Base-by-base conservation (phyloP, 2,113 vertebrate species). In the Pseudorhombus dupliciocellatus region DNA sequence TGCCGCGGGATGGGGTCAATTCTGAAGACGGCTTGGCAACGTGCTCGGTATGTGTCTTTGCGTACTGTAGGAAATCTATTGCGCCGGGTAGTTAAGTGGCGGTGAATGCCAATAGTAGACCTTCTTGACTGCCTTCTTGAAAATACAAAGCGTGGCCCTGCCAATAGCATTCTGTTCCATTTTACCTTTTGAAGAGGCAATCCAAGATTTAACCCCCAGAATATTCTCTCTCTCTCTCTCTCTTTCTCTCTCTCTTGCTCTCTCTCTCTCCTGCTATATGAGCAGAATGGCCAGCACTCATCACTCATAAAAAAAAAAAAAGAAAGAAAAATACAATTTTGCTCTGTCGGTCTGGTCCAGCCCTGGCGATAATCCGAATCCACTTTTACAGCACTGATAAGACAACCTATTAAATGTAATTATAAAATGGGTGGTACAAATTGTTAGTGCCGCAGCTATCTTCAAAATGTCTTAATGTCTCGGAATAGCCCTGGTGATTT, bases 321-420 rank as follows among this genome's bases (percentile, higher is more conserved):
- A 84, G 80, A 69, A 53, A 56, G 73, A 88, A 56, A 75, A 88
- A 88, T 75, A 89, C 72, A 84, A 86, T 91, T 89, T 84, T 74
- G 84, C 84, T 84, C 87, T 55, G 86, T 88, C 79, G 58, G 86
- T 79, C 81, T 84, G 75, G 82, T 87, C 83, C 74, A 73, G 84
- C 77, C 78, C 42, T 46, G 46, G 77, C 55, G 86, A 91, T 92
- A 91, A 93, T 93, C 90, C 89, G 26, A 91, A 89, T 87, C 88
- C 85, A 89, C 88, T 90, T 91, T 91, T 87, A 70, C 83, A 84
- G 82, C 28, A 37, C 90, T 86, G 92, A 93, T 92, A 92, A 93
- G 91, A 89, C 91, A 90, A 84, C 89, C 89, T 91, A 92, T 93
- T 93, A 92, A 94, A 92, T 89, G 91, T 91, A 90, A 92, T 93